Conservation (phyloP, 2,113 vertebrate species). For the Apodemus sylvaticus region DNA sequence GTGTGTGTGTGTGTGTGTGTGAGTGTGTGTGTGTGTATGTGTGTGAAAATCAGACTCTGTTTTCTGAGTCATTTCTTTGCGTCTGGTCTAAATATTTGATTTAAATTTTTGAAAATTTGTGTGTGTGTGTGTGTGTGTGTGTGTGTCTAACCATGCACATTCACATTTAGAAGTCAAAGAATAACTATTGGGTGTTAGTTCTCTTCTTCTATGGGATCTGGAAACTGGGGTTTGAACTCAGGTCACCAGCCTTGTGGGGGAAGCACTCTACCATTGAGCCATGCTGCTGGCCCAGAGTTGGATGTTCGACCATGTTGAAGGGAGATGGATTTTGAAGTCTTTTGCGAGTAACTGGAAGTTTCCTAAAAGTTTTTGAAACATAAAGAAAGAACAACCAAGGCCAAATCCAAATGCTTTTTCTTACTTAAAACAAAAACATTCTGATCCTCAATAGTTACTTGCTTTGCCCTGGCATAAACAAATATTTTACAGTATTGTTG, state of each 20-base stretch:
- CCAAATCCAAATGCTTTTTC: neutral
- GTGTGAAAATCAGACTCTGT: no score
- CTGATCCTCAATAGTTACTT: neutral
- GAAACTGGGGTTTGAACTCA: neutral
- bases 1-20: no score
- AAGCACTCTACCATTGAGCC: neutral
- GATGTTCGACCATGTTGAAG: neutral
- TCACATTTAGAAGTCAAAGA: neutral
- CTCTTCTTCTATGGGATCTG: neutral
- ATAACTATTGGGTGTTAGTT: neutral
- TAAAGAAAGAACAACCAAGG: neutral
- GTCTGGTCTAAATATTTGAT: no score
- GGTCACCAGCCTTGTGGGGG: neutral
- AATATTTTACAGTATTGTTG: neutral
- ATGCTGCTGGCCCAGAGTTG: neutral
- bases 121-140: neutral
- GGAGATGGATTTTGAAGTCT: neutral
- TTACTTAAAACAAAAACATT: neutral
- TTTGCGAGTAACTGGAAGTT: neutral
- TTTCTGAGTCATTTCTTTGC: no score
- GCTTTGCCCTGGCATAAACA: neutral
- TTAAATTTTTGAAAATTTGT: neutral
- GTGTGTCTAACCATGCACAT: neutral
- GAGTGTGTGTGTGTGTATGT: no score
- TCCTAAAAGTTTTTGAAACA: neutral